Evolutionary conservation across 2,797 vertebrate genomes (phyloP), one percentile per base, ranked within the genome.

Genomic region (Corythornis leucogaster): DNA sequence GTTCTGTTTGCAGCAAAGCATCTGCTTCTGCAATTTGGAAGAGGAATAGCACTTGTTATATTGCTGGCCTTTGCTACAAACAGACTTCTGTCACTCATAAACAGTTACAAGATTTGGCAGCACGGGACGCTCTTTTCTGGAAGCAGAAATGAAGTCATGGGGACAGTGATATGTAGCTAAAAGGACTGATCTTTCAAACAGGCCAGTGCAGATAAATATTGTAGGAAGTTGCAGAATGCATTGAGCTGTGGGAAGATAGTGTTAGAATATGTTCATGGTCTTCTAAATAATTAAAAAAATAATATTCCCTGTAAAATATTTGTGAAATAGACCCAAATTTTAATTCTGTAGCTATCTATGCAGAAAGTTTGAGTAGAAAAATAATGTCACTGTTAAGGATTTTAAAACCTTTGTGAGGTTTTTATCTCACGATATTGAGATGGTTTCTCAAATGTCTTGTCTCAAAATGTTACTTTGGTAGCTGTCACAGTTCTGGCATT

Each of bases 101-200:
- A 94, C 92, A 95, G 85, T 94, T 53, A 43, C 84, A 90, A 92
- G 90, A 92, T 91, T 90, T 95, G 94, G 93, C 94, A 94, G 86
- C 90, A 46, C 55, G 70, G 38, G 40, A 77, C 58, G 66, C 67
- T 46, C 48, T 92, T 85, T 95, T 83, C 87, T 95, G 59, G 79
- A 89, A 89, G 62, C 76, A 95, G 66, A 80, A 92, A 80, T 82
- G 82, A 92, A 95, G 69, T 95, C 78, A 95, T 73, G 80, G 85
- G 66, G 59, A 71, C 58, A 63, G 48, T 59, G 87, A 45, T 69
- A n/a, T 24, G 69, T 80, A 89, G 51, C 80, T 90, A 45, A 76
- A 86, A 88, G 71, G 35, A 76, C 63, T 79, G 80, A 53, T 38
- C 59, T 66, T 92, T 83, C 33, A 85, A 92, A 89, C 43, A 73